phyloP scores from a whole-genome alignment of 1,140 invertebrate species.

The Zelostemma sp. region DNA sequence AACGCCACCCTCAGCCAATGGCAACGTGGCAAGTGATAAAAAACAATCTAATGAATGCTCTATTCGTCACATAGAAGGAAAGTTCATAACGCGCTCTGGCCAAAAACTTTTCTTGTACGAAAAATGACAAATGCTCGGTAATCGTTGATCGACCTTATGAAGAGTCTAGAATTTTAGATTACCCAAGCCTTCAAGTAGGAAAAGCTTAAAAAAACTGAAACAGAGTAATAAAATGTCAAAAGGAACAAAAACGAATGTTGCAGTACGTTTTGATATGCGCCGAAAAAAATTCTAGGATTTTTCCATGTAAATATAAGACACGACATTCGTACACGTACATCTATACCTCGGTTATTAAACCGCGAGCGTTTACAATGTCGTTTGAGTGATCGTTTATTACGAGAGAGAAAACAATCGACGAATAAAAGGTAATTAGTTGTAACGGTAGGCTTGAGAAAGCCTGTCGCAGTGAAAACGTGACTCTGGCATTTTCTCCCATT shows the following conservation, averaged over 20 bases:
- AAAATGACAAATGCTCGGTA: constrained; percentile 7
- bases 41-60: constrained; percentile 51
- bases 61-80: constrained; percentile 49
- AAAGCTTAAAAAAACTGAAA: constrained; percentile 16
- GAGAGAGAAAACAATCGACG: constrained; percentile 38
- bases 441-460: constrained; percentile 39
- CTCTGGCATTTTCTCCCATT: too few relatives aligned
- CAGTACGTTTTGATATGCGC: constrained; percentile 56
- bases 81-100: constrained; percentile 28
- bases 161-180: constrained; percentile 2
- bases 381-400: constrained; percentile 46
- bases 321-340: constrained; percentile 29
- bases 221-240: constrained; percentile 17
- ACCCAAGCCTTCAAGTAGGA: background rate
- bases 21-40: constrained; percentile 68
- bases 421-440: constrained; percentile 21
- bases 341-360: constrained; percentile 38
- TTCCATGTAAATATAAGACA: constrained; percentile 60
- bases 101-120: constrained; percentile 15
- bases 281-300: constrained; percentile 59
- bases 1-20: constrained; percentile 62
- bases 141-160: constrained; percentile 3
- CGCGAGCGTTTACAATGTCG: constrained; percentile 50
- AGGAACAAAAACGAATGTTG: constrained; percentile 23
- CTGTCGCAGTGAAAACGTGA: background rate